These are phyloP conservation scores for Ectobius pallidus DNA, from an alignment of 2,888 invertebrate species.

Conservation along the genomic window DNA sequence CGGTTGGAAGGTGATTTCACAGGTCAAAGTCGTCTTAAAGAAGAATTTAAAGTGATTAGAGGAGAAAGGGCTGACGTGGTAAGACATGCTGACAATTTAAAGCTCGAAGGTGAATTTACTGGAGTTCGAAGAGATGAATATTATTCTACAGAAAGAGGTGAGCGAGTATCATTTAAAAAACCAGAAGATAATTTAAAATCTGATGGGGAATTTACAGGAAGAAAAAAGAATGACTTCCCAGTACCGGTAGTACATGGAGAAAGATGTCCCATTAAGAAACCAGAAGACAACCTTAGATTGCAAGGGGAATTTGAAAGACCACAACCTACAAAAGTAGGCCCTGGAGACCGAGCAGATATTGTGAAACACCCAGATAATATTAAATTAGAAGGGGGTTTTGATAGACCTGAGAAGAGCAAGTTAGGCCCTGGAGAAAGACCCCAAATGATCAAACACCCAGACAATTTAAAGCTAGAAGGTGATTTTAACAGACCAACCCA, in stretches of 20 bases:
- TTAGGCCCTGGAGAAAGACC: conserved; percentile 51
- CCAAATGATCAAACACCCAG: conserved; percentile 45
- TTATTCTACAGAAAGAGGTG: conserved; percentile 50
- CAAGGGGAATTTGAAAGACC: conserved; percentile 52
- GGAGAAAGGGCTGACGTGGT: conserved; percentile 52
- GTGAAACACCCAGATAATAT: conserved; percentile 67
- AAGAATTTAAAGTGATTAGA: conserved; percentile 45
- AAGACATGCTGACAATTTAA: conserved; percentile 56
- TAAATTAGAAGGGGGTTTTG: conserved; percentile 60
- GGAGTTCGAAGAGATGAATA: conserved; percentile 53
- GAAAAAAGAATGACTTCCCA: conserved; percentile 36
- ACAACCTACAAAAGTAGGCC: conserved; percentile 53
- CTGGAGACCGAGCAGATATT: conserved; percentile 66
- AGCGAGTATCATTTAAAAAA: conserved; percentile 46
- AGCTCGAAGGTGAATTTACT: conserved; percentile 64
- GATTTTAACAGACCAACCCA: conserved; percentile 51
- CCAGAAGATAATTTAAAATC: conserved; percentile 68
- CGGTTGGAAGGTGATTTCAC: conserved; percentile 47
- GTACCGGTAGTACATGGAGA: conserved; percentile 54
- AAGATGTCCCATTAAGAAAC: conserved; percentile 47
- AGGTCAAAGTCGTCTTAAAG: conserved; percentile 52
- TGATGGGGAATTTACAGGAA: conserved; percentile 57
- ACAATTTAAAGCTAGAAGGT: conserved; percentile 54
- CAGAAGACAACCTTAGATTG: conserved; percentile 46
- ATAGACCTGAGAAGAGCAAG: conserved; percentile 53